Evolutionary conservation across 35 echinoderm and acorn worm genomes (phyloP), one percentile per base, ranked within the genome.

Genomic region (Stichopus chloronotus): DNA sequence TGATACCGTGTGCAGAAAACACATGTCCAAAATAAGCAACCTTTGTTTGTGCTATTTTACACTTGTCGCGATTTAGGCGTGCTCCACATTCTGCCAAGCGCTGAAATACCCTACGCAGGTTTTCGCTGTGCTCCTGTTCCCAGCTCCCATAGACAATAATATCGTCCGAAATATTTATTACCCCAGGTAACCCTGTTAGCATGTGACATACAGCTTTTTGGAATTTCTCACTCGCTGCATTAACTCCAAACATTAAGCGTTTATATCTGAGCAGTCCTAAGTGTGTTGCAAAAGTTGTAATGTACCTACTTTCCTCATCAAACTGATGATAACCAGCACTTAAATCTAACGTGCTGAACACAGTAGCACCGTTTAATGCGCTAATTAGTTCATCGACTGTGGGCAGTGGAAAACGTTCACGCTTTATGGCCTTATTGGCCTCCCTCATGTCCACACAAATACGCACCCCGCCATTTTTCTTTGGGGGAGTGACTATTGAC

Each of bases 111-210:
- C 57, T 55, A 16, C 61, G 19, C 6, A 95, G 92, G 30, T 97
- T 93, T 17, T 55, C 63, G 53, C 93, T 80, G 77, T 97, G 96
- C 54, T 94, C 86, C 30, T 82, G 65, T 81, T 80, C 20, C 5
- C 60, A 88, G 56, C 52, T 54, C 1, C 94, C 94, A 61, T 93
- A 97, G 2, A 97, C 92, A 5, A 98, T 87, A 12, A 98, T 98
- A 81, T 98, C 96, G 79, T 95, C 94, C 7, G 92, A 93, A 65
- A 98, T 94, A 53, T 95, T 98, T 43, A 78, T 89, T 5, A 60
- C 63, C 11, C 94, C 91, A 83, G 22, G 53, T 5, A 97, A 53
- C 14, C 96, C 96, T 78, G 92, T 61, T 9, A 98, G 90, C 13
- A 92, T 90, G 56, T 91, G 78, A 71, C 71, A 21, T 25, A 95